Evolutionary conservation across 2,888 invertebrate genomes (phyloP).

Genomic region (Sisyra nigra): DNA sequence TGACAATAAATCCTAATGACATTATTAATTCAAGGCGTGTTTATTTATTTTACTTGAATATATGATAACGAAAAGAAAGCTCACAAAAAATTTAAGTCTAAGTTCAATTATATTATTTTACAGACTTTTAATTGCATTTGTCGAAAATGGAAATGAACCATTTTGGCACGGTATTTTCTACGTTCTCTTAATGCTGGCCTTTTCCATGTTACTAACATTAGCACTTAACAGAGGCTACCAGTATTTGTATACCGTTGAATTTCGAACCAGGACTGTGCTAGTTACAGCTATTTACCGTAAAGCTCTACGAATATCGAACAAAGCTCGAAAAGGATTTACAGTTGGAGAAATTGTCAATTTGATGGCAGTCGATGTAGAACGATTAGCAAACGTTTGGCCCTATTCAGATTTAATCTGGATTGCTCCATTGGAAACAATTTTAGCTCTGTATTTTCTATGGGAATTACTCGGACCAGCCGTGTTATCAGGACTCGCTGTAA

Average conservation of each 20-base stretch:
- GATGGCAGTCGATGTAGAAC: conserved; percentile 84
- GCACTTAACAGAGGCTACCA: conserved; percentile 84
- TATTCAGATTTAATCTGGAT: conserved; percentile 86
- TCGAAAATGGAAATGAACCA: conserved; percentile 37
- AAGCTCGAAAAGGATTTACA: conserved; percentile 65
- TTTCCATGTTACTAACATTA: conserved; percentile 66
- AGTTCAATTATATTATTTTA: too few species aligned
- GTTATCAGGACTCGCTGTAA: conserved; percentile 80
- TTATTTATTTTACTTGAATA: too few species aligned
- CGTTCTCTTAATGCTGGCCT: conserved; percentile 53
- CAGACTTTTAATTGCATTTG: conserved; percentile 58
- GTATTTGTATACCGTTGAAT: conserved; percentile 76
- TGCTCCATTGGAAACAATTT: conserved; percentile 71
- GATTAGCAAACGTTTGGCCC: conserved; percentile 69
- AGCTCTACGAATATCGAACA: conserved; percentile 62
- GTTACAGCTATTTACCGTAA: conserved; percentile 82
- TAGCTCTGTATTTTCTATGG: conserved; percentile 77
- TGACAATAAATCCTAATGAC: too few species aligned
- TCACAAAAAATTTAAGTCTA: too few species aligned
- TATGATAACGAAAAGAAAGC: too few species aligned
- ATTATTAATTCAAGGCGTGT: too few species aligned
- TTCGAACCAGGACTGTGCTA: conserved; percentile 75
- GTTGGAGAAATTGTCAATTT: conserved; percentile 86
- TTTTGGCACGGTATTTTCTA: conserved; percentile 81
- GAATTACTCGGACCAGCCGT: conserved; percentile 72